Conservation (phyloP, 2,797 vertebrate genomes). For the Rhinoraja longicauda region DNA sequence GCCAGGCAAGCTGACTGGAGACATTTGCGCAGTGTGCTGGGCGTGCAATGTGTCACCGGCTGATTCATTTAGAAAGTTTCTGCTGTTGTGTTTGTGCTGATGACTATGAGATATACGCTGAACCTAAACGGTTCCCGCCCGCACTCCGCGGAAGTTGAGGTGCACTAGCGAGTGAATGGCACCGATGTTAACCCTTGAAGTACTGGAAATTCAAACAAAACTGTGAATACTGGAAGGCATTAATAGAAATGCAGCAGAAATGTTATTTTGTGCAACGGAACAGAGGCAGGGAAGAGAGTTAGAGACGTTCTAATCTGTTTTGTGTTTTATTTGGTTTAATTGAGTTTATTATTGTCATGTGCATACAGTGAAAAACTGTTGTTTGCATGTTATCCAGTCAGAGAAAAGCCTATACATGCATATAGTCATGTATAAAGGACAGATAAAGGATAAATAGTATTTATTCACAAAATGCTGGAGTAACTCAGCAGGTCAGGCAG, state of each 20-base stretch:
- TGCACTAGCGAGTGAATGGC: background rate
- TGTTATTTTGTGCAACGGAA: too few species aligned
- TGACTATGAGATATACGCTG: slow-evolving; percentile 10
- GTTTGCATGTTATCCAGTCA: too few species aligned
- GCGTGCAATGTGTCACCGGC: background rate
- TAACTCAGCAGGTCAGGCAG: too few species aligned
- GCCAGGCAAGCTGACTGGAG: background rate
- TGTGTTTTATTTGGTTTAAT: too few species aligned
- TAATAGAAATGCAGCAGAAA: background rate
- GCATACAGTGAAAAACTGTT: too few species aligned
- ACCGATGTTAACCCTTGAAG: slow-evolving; percentile 26
- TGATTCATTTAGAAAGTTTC: slow-evolving; percentile 38
- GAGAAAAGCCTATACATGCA: too few species aligned
- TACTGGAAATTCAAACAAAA: slow-evolving; percentile 18
- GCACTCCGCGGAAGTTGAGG: slow-evolving; percentile 21
- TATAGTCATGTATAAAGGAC: too few species aligned
- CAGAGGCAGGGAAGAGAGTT: background rate
- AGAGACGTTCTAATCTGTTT: too few species aligned
- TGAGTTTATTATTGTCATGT: too few species aligned
- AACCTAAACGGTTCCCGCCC: slow-evolving; percentile 22
- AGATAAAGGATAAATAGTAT: too few species aligned
- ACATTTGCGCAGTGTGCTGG: slow-evolving; percentile 28
- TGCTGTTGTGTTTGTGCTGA: slow-evolving; percentile 37
- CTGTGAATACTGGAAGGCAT: background rate
- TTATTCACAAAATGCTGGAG: too few species aligned